These are phyloP conservation scores for Agriopis marginaria DNA, from an alignment of 2,888 invertebrate genomes.

Conservation along the genomic window DNA sequence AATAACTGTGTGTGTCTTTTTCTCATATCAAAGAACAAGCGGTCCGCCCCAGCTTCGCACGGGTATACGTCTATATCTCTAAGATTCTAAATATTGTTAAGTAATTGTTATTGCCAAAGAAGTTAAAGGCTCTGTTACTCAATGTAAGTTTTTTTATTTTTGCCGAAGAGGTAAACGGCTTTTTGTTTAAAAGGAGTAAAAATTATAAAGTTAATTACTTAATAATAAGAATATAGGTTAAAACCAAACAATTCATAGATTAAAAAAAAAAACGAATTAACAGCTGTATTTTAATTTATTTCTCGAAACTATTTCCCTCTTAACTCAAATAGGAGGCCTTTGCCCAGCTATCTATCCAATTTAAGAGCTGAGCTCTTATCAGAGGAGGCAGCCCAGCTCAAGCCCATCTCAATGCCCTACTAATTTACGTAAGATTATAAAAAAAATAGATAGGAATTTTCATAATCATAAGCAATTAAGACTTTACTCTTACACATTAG, in stretches of 20 bases:
- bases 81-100: conserved; percentile 3
- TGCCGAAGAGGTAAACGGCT: conserved; percentile 2
- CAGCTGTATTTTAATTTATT: conserved; percentile 4
- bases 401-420: conserved; percentile 2
- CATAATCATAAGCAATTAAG: conserved; percentile 4
- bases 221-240: conserved; percentile 2
- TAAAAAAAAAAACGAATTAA: background rate
- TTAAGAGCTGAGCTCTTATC: conserved; percentile 5
- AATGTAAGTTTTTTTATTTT: conserved; percentile 2
- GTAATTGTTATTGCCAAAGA: conserved; percentile 6
- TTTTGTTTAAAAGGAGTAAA: conserved; percentile 3
- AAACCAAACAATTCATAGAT: background rate
- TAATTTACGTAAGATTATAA: conserved; percentile 4
- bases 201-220: conserved; percentile 4
- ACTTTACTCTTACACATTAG: conserved; percentile 5
- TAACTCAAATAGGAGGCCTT: conserved; percentile 4
- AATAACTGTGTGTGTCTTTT: too few species aligned
- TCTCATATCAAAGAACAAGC: too few species aligned
- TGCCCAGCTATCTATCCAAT: conserved; percentile 4
- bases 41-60: too few species aligned
- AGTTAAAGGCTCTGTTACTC: conserved; percentile 2
- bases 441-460: conserved; percentile 1
- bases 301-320: conserved; percentile 5
- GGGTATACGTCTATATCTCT: too few species aligned
- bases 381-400: conserved; percentile 5